These are phyloP conservation scores for Chymomyza procnemis DNA, from an alignment of 2,888 invertebrate species.

Conservation along the genomic window DNA sequence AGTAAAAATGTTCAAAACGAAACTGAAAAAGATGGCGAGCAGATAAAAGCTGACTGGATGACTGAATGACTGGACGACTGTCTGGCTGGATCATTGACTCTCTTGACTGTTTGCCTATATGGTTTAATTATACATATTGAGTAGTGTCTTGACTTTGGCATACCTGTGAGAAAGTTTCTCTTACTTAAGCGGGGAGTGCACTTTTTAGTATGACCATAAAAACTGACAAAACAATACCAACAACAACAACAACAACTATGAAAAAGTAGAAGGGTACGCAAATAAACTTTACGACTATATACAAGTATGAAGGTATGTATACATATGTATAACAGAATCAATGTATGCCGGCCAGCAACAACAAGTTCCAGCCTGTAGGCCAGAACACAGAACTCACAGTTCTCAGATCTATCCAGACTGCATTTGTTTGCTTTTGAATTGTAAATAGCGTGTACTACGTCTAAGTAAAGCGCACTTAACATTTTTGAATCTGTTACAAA, in stretches of 20 bases:
- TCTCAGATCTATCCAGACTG: background rate
- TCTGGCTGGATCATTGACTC: constrained; percentile 19
- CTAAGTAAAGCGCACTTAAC: constrained; percentile 23
- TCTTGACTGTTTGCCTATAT: constrained; percentile 23
- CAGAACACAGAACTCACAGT: background rate
- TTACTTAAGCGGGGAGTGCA: constrained; percentile 52
- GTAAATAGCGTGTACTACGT: constrained; percentile 52
- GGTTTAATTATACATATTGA: constrained; percentile 36
- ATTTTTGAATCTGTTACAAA: constrained; percentile 63
- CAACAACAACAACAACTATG: constrained; percentile 23
- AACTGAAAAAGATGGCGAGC: constrained; percentile 47
- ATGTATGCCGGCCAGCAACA: constrained; percentile 50
- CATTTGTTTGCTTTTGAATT: constrained; percentile 49
- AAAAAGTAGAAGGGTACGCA: constrained; percentile 57
- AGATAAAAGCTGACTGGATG: constrained; percentile 39
- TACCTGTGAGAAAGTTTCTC: constrained; percentile 62
- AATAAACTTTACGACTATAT: constrained; percentile 68
- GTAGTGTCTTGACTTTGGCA: constrained; percentile 13
- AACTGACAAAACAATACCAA: constrained; percentile 39
- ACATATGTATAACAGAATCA: constrained; percentile 59
- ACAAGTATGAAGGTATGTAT: too few species aligned
- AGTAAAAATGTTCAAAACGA: constrained; percentile 8
- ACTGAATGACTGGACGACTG: constrained; percentile 4
- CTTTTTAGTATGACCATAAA: constrained; percentile 65
- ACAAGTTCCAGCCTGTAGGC: constrained; percentile 6